These are phyloP conservation scores for Ursus arctos DNA, from an alignment of 2,113 vertebrate species.

Conservation along the genomic window DNA sequence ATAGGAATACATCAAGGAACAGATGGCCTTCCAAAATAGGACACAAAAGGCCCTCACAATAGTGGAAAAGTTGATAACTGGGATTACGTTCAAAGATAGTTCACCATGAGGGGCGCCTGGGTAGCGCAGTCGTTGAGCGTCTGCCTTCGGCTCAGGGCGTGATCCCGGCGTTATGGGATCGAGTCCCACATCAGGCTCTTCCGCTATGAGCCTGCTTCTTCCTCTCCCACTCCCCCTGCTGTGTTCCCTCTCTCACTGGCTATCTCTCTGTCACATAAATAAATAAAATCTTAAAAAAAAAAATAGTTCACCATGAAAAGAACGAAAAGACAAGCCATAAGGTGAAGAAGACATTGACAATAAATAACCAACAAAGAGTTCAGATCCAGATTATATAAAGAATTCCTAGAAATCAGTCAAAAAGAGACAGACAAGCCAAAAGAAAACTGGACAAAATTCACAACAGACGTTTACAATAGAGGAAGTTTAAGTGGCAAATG, in stretches of 20 bases:
- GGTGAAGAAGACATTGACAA: not conserved
- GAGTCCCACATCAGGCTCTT: no score
- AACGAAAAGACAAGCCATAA: not conserved
- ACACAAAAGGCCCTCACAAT: not conserved
- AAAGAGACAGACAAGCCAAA: not conserved
- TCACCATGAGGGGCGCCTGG: not conserved
- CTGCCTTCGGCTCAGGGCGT: no score
- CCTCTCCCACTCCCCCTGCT: no score
- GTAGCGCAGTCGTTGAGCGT: no score
- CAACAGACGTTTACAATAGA: not conserved
- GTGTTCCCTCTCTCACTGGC: no score
- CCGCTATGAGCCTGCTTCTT: no score
- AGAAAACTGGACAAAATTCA: not conserved
- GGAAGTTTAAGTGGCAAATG: not conserved
- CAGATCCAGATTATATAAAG: not conserved
- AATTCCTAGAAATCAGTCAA: not conserved
- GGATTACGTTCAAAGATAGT: not conserved
- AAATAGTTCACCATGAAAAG: no score
- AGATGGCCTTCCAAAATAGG: not conserved
- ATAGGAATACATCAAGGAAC: not conserved
- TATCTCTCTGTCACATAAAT: no score
- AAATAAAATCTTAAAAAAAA: no score
- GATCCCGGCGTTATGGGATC: no score
- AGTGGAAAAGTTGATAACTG: not conserved
- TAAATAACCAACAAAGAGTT: not conserved